phyloP scores from a whole-genome alignment of 2,888 invertebrate genomes.

The Gymnocheta viridis region DNA sequence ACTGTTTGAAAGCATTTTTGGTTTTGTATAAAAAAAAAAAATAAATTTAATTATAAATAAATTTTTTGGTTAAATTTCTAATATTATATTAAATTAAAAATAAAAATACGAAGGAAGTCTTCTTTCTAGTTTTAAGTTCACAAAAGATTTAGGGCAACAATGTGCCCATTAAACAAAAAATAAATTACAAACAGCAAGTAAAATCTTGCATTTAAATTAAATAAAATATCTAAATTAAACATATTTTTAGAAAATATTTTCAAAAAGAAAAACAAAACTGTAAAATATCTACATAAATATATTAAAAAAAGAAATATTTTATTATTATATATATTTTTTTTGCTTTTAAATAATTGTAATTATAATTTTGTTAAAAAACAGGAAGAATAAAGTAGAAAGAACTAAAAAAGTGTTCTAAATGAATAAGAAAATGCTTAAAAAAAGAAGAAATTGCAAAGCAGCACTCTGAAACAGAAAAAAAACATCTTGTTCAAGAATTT shows the following conservation, averaged over 20 bases:
- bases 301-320: slow-evolving; percentile 10
- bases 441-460: neutral
- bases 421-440: neutral
- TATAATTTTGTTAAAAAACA: slow-evolving; percentile 11
- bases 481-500: too few relatives aligned
- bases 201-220: slow-evolving; percentile 59
- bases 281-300: slow-evolving; percentile 54
- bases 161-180: neutral
- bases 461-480: too few relatives aligned
- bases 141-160: slow-evolving; percentile 13
- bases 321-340: slow-evolving; percentile 5
- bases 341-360: slow-evolving; percentile 7
- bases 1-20: slow-evolving; percentile 16
- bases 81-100: neutral
- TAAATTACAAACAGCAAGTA: slow-evolving; percentile 44
- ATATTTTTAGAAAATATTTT: slow-evolving; percentile 64
- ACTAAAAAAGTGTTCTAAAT: neutral
- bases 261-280: slow-evolving; percentile 47
- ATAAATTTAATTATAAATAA: slow-evolving; percentile 23
- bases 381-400: neutral
- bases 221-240: slow-evolving; percentile 34
- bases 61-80: slow-evolving; percentile 31
- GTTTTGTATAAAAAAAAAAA: slow-evolving; percentile 29
- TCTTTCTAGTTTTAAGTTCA: slow-evolving; percentile 53
- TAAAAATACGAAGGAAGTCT: slow-evolving; percentile 37